A percentile compares a stretch with the other conserved stretches of the same genome.
These are phyloP conservation scores for Heliothis virescens DNA, from an alignment of 1,140 invertebrate genomes.

Conservation along the genomic window DNA sequence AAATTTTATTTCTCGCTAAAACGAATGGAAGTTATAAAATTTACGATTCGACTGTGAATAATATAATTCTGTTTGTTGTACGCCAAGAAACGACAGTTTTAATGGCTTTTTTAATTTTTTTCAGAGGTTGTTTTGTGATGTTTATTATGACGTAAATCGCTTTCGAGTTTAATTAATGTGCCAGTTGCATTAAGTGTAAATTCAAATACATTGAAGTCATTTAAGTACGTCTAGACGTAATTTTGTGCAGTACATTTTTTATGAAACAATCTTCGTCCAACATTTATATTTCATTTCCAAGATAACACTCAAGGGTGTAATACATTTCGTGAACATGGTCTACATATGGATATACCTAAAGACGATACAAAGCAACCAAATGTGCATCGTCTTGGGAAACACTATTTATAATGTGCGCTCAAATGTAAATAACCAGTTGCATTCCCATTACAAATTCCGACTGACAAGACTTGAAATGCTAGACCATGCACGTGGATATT, in stretches of 20 bases:
- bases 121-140: slow-evolving; percentile 20
- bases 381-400: neutral
- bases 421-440: slow-evolving; percentile 20
- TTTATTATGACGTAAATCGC: slow-evolving; percentile 27
- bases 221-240: neutral
- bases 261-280: too few species aligned
- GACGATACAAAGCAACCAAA: neutral
- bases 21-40: slow-evolving; percentile 80
- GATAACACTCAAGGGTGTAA: too few species aligned
- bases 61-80: slow-evolving; percentile 67
- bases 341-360: too few species aligned
- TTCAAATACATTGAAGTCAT: neutral
- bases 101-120: slow-evolving; percentile 52
- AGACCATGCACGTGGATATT: slow-evolving; percentile 34
- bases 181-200: neutral
- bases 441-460: slow-evolving; percentile 23
- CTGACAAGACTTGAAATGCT: neutral
- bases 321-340: too few species aligned
- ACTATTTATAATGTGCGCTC: slow-evolving; percentile 2
- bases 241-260: neutral
- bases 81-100: slow-evolving; percentile 35
- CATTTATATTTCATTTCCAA: too few species aligned
- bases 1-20: slow-evolving; percentile 79
- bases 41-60: slow-evolving; percentile 74
- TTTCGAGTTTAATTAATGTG: slow-evolving; percentile 14